Evolutionary conservation across 2,888 invertebrate genomes (phyloP).

Genomic region (Malacosoma neustria): DNA sequence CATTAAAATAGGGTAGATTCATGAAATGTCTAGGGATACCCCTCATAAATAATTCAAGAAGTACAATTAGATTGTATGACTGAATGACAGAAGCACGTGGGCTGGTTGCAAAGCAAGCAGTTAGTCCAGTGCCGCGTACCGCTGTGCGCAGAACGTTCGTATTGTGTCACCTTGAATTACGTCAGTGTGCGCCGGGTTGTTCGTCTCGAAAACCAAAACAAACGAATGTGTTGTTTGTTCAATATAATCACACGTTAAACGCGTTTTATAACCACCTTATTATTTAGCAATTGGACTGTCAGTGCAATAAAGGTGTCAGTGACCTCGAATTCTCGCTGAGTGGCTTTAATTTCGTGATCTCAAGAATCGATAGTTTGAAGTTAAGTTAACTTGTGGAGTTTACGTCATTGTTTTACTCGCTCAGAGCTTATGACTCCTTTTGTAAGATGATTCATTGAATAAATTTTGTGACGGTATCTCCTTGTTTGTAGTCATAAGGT

Average conservation of each 20-base stretch:
- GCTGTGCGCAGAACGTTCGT: slow-evolving; percentile 23
- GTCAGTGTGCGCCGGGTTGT: slow-evolving; percentile 42
- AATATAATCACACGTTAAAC: background rate
- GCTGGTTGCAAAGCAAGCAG: slow-evolving; percentile 31
- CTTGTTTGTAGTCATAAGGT: slow-evolving; percentile 22
- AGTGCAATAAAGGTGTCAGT: slow-evolving; percentile 27
- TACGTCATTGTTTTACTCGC: slow-evolving; percentile 47
- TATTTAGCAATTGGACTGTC: slow-evolving; percentile 1
- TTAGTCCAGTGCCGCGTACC: slow-evolving; percentile 38
- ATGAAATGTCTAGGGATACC: too few relatives aligned
- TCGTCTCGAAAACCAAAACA: slow-evolving; percentile 36
- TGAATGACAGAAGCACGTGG: slow-evolving; percentile 48
- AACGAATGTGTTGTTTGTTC: slow-evolving; percentile 12
- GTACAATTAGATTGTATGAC: slow-evolving; percentile 3
- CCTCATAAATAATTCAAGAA: too few relatives aligned
- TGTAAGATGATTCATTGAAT: slow-evolving; percentile 46
- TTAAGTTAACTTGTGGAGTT: slow-evolving; percentile 36
- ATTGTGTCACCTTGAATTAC: slow-evolving; percentile 40
- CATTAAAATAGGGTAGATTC: too few relatives aligned
- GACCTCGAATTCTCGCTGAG: slow-evolving; percentile 26
- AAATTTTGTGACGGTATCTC: slow-evolving; percentile 28
- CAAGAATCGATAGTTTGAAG: slow-evolving; percentile 24
- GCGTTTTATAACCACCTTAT: background rate
- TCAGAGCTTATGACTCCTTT: slow-evolving; percentile 48
- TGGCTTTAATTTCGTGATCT: slow-evolving; percentile 19